Conservation (phyloP, 92 coral and sea anemone genomes). For the Palythoa grandiflora region DNA sequence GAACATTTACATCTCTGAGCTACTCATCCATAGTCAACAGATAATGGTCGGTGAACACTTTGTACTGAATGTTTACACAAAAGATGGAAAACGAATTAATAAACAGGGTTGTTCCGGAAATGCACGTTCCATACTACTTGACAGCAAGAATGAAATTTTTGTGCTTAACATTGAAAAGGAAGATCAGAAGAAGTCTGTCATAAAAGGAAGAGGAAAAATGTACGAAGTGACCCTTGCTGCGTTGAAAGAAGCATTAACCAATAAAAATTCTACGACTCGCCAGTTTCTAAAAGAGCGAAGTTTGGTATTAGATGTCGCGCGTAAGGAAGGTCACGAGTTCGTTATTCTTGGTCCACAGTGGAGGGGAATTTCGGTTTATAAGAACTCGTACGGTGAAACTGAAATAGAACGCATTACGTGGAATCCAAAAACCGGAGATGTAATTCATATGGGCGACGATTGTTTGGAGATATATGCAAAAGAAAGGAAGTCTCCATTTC, state of each 20-base stretch:
- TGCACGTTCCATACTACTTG: neutral
- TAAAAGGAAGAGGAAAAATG: neutral
- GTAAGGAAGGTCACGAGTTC: neutral
- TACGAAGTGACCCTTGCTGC: neutral
- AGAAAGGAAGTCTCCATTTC: too few species aligned
- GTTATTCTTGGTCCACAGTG: slow-evolving; percentile 18
- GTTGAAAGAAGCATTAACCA: neutral
- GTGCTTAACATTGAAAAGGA: too few species aligned
- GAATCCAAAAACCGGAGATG: slow-evolving; percentile 20
- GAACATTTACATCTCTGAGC: too few species aligned
- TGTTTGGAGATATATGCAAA: too few species aligned
- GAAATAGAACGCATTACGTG: neutral
- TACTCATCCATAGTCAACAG: too few species aligned
- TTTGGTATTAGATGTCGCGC: neutral
- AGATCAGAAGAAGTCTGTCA: neutral
- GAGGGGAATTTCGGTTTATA: neutral
- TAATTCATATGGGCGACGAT: neutral
- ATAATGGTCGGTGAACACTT: too few species aligned
- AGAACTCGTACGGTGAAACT: too few species aligned
- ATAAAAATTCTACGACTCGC: neutral
- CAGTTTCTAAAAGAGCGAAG: neutral
- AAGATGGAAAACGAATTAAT: too few species aligned
- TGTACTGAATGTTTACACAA: too few species aligned
- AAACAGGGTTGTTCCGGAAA: too few species aligned
- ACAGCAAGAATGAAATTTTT: neutral